These are phyloP conservation scores for Leuciscus idus DNA, from an alignment of 2,113 vertebrate genomes.

Conservation along the genomic window DNA sequence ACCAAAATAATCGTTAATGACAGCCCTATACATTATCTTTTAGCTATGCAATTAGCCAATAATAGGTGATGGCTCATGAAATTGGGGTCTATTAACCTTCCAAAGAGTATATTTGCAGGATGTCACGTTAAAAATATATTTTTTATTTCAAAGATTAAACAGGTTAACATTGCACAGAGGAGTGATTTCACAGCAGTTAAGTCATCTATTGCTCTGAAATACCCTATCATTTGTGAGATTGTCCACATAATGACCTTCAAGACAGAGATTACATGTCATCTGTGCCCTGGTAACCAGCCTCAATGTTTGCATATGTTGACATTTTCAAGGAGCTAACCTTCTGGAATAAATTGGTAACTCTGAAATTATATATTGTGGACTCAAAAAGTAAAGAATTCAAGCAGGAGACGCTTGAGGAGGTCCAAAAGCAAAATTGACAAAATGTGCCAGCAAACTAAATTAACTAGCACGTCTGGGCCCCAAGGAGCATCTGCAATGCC, in stretches of 20 bases:
- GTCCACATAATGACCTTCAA: conserved; percentile 5
- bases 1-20: too few species aligned
- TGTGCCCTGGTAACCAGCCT: background rate
- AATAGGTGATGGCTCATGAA: background rate
- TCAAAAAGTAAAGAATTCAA: background rate
- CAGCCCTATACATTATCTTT: background rate
- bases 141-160: background rate
- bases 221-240: background rate
- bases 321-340: background rate
- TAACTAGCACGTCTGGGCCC: background rate
- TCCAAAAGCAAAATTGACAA: background rate
- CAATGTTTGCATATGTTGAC: background rate
- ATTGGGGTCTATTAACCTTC: background rate
- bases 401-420: background rate
- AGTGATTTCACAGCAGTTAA: background rate
- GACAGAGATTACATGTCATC: background rate
- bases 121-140: background rate
- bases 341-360: background rate
- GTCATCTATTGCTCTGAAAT: background rate
- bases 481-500: conserved; percentile 2
- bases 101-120: background rate
- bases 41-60: background rate
- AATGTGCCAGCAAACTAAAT: conserved; percentile 5
- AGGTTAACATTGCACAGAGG: too few species aligned
- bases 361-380: background rate